Evolutionary conservation across 2,888 invertebrate species (phyloP), one percentile per base, ranked within the genome.

Genomic region (Orthosia cruda): DNA sequence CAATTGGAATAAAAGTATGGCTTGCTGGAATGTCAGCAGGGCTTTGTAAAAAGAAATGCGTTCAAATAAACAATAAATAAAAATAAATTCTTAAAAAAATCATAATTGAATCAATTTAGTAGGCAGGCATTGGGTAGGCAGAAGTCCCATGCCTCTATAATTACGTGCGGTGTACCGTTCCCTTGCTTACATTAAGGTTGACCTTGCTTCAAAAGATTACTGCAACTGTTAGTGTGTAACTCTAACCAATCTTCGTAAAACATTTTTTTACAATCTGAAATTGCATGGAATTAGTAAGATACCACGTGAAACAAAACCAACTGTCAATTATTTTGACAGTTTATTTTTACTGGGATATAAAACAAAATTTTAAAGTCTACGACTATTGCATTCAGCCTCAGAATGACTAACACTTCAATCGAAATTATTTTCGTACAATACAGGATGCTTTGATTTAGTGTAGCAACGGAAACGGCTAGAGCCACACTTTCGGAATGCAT

Each of bases 391-490:
- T 65, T 80, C 12, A 64, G 32, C 26, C 32, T 55, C 75, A n/a
- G 50, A 65, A 64, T 74, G 66, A 84, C 63, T 83, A 80, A 84
- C 57, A 68, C 65, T 76, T 70, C 76, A 69, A 76, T 63, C 54
- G 20, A 81, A 71, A 82, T 80, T 87, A 85, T 85, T 76, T 83
- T 83, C 57, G 81, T 75, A 77, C 64, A 57, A 18, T 32, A 61
- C 85, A 83, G 86, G 84, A 87, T 87, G 86, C 86, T 86, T 74
- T 87, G 86, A 75, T 83, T 83, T 73, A 72, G 55, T 52, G 63
- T 52, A 20, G 63, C 64, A 84, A 77, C 84, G 86, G 86, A 86
- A 83, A 87, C 58, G 57, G 74, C 61, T 66, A 64, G 59, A 79
- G 57, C 74, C 71, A 74, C 66, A 77, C 63, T 73, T 86, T 83